A percentile compares a stretch with the other conserved stretches of the same genome.
Evolutionary conservation across 2,113 vertebrate genomes (phyloP).

Genomic region (Gadus chalcogrammus): DNA sequence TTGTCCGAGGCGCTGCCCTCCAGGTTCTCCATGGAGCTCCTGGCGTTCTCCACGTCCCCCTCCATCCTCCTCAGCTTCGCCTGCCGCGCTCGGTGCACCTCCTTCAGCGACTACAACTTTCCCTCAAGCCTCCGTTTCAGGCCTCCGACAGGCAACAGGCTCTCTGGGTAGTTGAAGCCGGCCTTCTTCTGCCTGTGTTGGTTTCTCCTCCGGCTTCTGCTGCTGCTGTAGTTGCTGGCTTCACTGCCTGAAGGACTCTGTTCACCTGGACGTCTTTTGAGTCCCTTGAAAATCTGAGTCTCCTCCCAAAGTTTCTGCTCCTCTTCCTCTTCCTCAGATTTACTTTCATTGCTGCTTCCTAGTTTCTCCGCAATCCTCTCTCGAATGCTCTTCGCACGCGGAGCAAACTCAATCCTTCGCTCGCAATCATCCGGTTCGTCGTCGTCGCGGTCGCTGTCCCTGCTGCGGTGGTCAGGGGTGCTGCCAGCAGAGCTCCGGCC

Average conservation of each 20-base stretch:
- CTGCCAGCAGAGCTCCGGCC: constrained; percentile 32
- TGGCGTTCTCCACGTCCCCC: too few species aligned
- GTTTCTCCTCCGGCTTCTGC: constrained; percentile 10
- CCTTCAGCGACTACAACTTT: constrained; percentile 79
- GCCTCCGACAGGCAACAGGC: constrained; percentile 72
- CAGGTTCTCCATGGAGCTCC: too few species aligned
- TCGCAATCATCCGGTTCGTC: constrained; percentile 79
- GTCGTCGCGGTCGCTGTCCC: constrained; percentile 51
- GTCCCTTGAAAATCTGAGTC: constrained; percentile 86
- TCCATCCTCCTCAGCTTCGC: too few species aligned
- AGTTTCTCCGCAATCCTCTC: constrained; percentile 82
- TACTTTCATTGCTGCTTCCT: constrained; percentile 67
- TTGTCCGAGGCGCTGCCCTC: too few species aligned
- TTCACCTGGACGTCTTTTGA: constrained; percentile 78
- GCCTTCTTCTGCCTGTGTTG: constrained; percentile 13
- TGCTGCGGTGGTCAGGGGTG: constrained; percentile 52
- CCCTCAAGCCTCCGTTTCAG: constrained; percentile 82
- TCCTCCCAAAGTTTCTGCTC: constrained; percentile 86
- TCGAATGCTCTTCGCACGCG: constrained; percentile 74
- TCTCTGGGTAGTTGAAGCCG: constrained; percentile 63
- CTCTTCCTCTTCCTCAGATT: constrained; percentile 74
- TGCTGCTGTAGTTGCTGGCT: constrained; percentile 56
- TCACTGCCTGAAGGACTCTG: constrained; percentile 66
- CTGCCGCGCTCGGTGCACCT: constrained; percentile 83
- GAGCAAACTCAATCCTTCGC: constrained; percentile 78